These are phyloP conservation scores for Spatulosminthurus flaviceps DNA, from an alignment of 2,888 invertebrate genomes.

Conservation along the genomic window DNA sequence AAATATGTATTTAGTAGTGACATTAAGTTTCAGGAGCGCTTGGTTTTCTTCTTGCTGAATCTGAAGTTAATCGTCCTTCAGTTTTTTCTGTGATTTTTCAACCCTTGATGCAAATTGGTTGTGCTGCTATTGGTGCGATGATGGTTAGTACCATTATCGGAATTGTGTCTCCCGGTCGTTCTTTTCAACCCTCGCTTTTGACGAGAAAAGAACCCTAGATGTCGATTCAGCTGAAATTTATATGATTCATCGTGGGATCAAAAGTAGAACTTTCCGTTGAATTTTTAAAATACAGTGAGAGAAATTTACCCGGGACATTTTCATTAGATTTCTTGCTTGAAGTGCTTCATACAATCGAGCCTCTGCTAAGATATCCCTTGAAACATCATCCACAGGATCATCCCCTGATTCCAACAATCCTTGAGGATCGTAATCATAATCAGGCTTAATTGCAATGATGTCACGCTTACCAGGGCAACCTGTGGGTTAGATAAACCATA, in stretches of 20 bases:
- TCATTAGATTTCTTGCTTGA: constrained; percentile 68
- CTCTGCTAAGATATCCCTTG: constrained; percentile 81
- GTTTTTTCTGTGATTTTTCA: not conserved
- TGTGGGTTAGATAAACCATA: constrained; percentile 30
- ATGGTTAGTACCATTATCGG: not conserved
- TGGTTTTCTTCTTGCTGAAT: no score
- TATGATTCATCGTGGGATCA: not conserved
- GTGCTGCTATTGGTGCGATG: not conserved
- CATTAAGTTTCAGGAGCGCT: no score
- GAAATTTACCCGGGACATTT: constrained; percentile 47
- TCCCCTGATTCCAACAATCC: constrained; percentile 47
- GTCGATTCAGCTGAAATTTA: constrained; percentile 38
- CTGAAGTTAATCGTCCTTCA: no score
- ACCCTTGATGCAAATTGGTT: not conserved
- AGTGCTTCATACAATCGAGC: constrained; percentile 82
- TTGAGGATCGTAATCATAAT: constrained; percentile 52
- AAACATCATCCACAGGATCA: constrained; percentile 74
- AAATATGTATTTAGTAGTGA: no score
- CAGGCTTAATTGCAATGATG: constrained; percentile 45
- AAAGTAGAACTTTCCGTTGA: no score
- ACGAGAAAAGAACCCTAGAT: constrained; percentile 57
- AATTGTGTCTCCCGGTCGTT: not conserved
- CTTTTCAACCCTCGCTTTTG: constrained; percentile 53
- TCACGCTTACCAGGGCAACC: constrained; percentile 57
- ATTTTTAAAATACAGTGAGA: no score